Conservation (phyloP, 2,797 vertebrate genomes). For the Cichlasoma orientale region DNA sequence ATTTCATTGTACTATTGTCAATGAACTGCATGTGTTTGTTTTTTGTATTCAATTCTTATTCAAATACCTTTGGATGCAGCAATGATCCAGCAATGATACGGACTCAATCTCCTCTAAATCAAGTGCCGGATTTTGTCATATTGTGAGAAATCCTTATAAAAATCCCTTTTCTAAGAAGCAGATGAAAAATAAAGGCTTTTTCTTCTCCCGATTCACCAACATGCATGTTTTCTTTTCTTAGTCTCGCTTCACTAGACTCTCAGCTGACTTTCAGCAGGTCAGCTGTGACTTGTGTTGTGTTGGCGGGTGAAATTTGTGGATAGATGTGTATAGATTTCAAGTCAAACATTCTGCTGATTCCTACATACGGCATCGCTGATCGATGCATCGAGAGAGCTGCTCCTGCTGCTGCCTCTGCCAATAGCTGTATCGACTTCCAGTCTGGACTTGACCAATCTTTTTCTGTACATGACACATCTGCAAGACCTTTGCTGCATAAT, state of each 20-base stretch:
- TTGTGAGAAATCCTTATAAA: not conserved
- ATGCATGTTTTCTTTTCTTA: not conserved
- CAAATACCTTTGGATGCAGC: not conserved
- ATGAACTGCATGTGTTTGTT: too few species aligned
- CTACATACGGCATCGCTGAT: conserved; percentile 16
- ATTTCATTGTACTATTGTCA: too few species aligned
- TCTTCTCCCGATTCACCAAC: not conserved
- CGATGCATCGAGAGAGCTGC: conserved; percentile 43
- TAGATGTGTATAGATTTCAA: conserved; percentile 63
- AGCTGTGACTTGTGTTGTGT: conserved; percentile 13
- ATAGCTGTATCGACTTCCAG: conserved; percentile 61
- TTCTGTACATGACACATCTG: conserved; percentile 69
- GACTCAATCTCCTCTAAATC: conserved; percentile 5
- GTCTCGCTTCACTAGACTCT: not conserved
- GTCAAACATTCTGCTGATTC: conserved; percentile 74
- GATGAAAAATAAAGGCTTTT: not conserved
- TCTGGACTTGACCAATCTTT: conserved; percentile 64
- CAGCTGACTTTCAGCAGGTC: conserved; percentile 25
- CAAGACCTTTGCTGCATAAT: conserved; percentile 29
- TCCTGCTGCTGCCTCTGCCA: conserved; percentile 43
- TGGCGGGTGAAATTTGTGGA: conserved; percentile 25
- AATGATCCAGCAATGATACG: not conserved
- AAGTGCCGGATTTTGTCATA: conserved; percentile 4
- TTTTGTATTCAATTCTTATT: too few species aligned
- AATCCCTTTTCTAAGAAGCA: not conserved